phyloP scores from a whole-genome alignment of 2,888 invertebrate genomes.

The Steinernema scapterisci region DNA sequence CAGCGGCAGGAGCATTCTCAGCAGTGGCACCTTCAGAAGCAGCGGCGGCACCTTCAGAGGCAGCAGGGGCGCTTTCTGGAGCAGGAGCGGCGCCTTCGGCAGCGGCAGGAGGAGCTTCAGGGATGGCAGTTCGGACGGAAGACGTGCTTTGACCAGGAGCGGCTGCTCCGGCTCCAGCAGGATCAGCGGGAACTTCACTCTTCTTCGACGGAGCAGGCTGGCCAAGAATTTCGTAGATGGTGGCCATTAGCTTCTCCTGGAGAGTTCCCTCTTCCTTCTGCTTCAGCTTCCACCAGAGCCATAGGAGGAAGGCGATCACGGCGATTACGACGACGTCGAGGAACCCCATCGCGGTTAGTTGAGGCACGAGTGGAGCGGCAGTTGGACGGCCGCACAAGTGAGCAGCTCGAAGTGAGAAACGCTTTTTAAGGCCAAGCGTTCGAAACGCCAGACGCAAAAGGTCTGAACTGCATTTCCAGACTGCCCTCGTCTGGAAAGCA shows the following conservation, averaged over 20 bases:
- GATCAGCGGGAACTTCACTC: not conserved
- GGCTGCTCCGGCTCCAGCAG: not conserved
- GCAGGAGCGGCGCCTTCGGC: not conserved
- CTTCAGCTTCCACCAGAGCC: slow-evolving; percentile 20
- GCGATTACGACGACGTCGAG: not conserved
- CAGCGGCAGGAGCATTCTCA: not conserved
- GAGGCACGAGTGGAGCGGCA: slow-evolving; percentile 2
- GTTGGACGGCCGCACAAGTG: not conserved
- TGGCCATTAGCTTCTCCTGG: not conserved
- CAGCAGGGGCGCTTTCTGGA: not conserved
- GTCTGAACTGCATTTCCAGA: too few species aligned
- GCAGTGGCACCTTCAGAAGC: not conserved
- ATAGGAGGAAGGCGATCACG: slow-evolving; percentile 3
- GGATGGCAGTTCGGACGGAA: not conserved
- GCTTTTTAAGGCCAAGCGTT: not conserved
- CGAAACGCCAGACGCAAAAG: too few species aligned
- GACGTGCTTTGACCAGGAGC: too few species aligned
- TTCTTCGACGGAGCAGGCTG: not conserved
- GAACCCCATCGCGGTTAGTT: not conserved
- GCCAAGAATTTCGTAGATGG: not conserved
- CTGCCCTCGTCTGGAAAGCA: too few species aligned
- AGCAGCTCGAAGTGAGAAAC: not conserved
- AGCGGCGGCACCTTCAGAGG: not conserved
- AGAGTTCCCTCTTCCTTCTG: not conserved
- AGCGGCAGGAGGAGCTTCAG: not conserved